Evolutionary conservation across 2,113 vertebrate genomes (phyloP), one percentile per base, ranked within the genome.

Genomic region (Phoxinus phoxinus): DNA sequence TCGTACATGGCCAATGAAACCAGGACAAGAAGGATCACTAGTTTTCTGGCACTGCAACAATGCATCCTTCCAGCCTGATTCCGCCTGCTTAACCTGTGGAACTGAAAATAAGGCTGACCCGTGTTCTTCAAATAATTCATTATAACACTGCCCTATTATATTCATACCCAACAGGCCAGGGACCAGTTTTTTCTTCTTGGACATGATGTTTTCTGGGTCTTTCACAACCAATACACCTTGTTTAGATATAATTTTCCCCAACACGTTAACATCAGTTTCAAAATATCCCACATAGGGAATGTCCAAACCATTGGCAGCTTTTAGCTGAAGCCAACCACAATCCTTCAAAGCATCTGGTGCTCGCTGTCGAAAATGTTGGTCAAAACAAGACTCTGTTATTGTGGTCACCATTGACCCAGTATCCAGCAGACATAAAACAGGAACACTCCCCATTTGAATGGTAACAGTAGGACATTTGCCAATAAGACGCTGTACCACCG

Each of bases 131-230:
- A 82, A 82, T 6, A 82, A 46, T 15, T 44, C 21, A 35, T 61
- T 32, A 46, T 65, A 46, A 37, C 80, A 82, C 21, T n/a, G 21
- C 44, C 27, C 63, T 8, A 82, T 82, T n/a, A 51, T 25, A 32
- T 83, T 83, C 81, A 83, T 83, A 21, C 63, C 81, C 8, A 83
- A 17, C 35, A 83, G n/a, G 19, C 81, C 80, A 44, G 81, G 81
- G 7, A 32, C 27, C n/a, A 32, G 19, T 25, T 17, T 21, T 19
- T 61, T 63, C 21, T 41, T 19, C 37, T 44, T 9, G 6, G 23
- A 5, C 61, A 27, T 3, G 0, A 19, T 67, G 21, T 37, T 23
- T 12, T 37, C 35, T 4, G 32, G 59, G 8, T 78, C 74, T 76
- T 84, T 77, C 13, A 84, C 71, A 46, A 84, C 11, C 44, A 76